These are phyloP conservation scores for Manacus vitellinus DNA, from an alignment of 2,113 vertebrate genomes.

Conservation along the genomic window DNA sequence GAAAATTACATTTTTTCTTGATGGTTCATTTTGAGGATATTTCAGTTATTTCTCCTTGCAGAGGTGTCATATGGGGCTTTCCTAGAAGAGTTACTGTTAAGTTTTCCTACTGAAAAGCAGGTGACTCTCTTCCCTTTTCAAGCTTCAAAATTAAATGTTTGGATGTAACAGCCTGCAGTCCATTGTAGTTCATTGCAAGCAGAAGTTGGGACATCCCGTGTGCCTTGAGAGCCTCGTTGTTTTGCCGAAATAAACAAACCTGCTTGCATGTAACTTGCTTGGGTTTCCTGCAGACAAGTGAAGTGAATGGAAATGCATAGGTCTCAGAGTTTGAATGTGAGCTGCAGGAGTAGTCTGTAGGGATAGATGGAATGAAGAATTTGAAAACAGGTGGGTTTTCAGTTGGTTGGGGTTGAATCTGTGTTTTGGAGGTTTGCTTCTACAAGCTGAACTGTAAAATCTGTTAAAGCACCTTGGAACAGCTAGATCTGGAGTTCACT, in stretches of 20 bases:
- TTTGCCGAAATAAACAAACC: not conserved
- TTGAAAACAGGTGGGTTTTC: not conserved
- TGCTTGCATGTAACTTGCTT: not conserved
- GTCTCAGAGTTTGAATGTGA: not conserved
- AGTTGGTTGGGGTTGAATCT: not conserved
- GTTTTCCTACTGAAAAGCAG: not conserved
- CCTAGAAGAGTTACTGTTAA: not conserved
- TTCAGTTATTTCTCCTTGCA: not conserved
- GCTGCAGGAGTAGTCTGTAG: not conserved
- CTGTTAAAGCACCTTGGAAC: not conserved
- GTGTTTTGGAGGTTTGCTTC: not conserved
- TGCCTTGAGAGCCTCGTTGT: not conserved
- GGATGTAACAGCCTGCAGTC: not conserved
- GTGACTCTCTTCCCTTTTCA: not conserved
- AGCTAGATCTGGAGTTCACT: not conserved
- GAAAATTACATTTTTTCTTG: not conserved
- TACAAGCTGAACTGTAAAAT: not conserved
- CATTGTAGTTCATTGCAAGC: not conserved
- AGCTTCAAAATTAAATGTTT: not conserved
- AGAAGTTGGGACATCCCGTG: not conserved
- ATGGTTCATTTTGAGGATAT: not conserved
- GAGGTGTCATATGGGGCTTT: not conserved
- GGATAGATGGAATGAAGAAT: not conserved
- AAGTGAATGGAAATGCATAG: rapidly evolving
- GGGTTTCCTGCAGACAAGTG: not conserved